phyloP scores from a whole-genome alignment of 2,888 invertebrate species.

The Amphiduros pacificus region DNA sequence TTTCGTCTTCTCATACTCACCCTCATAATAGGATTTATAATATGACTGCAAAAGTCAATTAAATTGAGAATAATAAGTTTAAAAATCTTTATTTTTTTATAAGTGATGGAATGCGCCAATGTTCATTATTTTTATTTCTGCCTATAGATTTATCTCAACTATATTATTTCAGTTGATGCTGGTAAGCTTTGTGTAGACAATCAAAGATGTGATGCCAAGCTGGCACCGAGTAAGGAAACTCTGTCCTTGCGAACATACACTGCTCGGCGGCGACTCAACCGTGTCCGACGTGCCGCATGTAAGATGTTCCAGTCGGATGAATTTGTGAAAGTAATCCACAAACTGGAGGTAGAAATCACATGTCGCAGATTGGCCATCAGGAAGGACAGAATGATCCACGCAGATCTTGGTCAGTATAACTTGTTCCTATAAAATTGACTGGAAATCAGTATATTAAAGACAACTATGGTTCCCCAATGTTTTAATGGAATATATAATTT shows the following conservation, averaged over 20 bases:
- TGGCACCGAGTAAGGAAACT: conserved; percentile 58
- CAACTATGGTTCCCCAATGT: too few relatives aligned
- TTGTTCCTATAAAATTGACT: too few relatives aligned
- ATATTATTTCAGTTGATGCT: conserved; percentile 47
- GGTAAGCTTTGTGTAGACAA: conserved; percentile 39
- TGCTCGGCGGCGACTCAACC: conserved; percentile 53
- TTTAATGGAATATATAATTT: too few relatives aligned
- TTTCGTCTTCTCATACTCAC: too few relatives aligned
- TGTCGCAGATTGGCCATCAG: conserved; percentile 75
- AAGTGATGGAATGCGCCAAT: too few relatives aligned
- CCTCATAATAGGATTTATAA: too few relatives aligned
- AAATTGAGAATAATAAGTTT: too few relatives aligned
- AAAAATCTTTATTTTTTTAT: too few relatives aligned
- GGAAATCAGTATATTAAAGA: too few relatives aligned
- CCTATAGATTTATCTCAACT: too few relatives aligned
- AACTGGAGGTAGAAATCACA: conserved; percentile 73
- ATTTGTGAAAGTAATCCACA: conserved; percentile 69
- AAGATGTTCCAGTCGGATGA: conserved; percentile 68
- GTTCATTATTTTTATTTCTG: too few relatives aligned
- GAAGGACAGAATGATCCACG: conserved; percentile 77
- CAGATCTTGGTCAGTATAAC: conserved; percentile 73
- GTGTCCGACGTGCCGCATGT: conserved; percentile 62
- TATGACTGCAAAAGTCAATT: too few relatives aligned
- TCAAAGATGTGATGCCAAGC: conserved; percentile 23
- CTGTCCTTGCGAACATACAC: conserved; percentile 58